Percentiles rank a stretch among this genome's conserved stretches.
Conservation (phyloP, 2,888 invertebrate genomes). For the Eupithecia subumbrata region DNA sequence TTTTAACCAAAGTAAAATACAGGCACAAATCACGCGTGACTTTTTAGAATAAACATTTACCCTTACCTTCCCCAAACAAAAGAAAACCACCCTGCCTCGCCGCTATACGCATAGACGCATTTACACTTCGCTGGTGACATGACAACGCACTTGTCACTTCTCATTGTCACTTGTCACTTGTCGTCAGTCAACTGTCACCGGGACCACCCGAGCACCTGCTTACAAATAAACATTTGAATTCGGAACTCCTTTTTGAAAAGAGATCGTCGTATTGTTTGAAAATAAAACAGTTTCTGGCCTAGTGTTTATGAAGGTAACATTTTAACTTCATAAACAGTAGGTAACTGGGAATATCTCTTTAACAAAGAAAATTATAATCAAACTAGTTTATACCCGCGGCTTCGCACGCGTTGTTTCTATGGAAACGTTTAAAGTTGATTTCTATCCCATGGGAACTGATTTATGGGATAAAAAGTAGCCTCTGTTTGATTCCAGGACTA, state of each 20-base stretch:
- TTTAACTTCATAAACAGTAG: not conserved
- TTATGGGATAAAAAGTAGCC: too few relatives aligned
- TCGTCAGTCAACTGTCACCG: slow-evolving; percentile 21
- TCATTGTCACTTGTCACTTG: slow-evolving; percentile 39
- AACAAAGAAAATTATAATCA: too few relatives aligned
- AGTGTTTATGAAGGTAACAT: too few relatives aligned
- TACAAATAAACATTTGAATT: slow-evolving; percentile 39
- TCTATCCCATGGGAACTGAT: too few relatives aligned
- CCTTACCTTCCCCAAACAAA: slow-evolving; percentile 13
- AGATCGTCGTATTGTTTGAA: not conserved
- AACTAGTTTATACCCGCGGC: too few relatives aligned
- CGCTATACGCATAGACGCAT: slow-evolving; percentile 21
- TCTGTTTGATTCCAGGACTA: too few relatives aligned
- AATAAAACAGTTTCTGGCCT: not conserved
- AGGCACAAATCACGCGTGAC: slow-evolving; percentile 1
- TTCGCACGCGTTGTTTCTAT: too few relatives aligned
- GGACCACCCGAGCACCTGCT: slow-evolving; percentile 40
- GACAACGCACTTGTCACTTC: slow-evolving; percentile 42
- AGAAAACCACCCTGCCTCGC: slow-evolving; percentile 15
- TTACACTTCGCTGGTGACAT: slow-evolving; percentile 23
- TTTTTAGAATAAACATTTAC: slow-evolving; percentile 14
- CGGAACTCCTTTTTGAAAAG: slow-evolving; percentile 11
- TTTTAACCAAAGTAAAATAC: not conserved
- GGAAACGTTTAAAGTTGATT: too few relatives aligned
- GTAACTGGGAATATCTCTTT: not conserved